Evolutionary conservation across 2,797 vertebrate genomes (phyloP), one percentile per base, ranked within the genome.

Genomic region (Botia kubotai): DNA sequence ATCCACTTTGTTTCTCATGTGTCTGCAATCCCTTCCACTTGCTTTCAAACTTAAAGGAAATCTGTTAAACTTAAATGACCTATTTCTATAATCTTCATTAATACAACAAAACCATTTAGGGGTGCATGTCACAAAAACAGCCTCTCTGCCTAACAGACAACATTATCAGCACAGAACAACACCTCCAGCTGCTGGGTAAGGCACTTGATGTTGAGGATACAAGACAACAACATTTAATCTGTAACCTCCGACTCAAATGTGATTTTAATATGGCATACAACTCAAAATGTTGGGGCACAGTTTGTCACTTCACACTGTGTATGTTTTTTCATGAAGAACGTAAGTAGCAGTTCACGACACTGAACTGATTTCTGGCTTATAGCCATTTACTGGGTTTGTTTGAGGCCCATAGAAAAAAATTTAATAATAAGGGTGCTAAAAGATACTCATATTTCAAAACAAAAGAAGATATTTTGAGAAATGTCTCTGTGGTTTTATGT

Each of bases 191-290:
- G 86, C 81, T 77, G 84, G 72, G 69, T 93, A 14, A 94, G 94
- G 94, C 94, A 95, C 94, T 94, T 91, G 81, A 91, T 92, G 91
- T 87, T 92, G 89, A 90, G 87, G 90, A 91, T 85, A 88, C 86
- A 90, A 91, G 87, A 84, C 85, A 89, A 63, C 6, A 29, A 36
- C 19, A 60, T 77, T 69, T 72, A 1, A 55, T 52, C 66, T 55
- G 48, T 53, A 66, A 69, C 46, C 29, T 14, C 7, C 1, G 29
- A 87, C 52, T 86, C 85, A 83, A 83, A 84, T 83, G 81, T 88
- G 86, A 90, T 86, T 87, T 90, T 89, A 82, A 89, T 58, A 58
- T 80, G 62, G 90, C 90, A 91, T 87, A 86, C 89, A 83, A 90
- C 87, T 90, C 83, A 86, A 89, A 86, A 88, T 90, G 88, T 63